phyloP scores from a whole-genome alignment of 2,113 vertebrate species.

The Aleadryas rufinucha region DNA sequence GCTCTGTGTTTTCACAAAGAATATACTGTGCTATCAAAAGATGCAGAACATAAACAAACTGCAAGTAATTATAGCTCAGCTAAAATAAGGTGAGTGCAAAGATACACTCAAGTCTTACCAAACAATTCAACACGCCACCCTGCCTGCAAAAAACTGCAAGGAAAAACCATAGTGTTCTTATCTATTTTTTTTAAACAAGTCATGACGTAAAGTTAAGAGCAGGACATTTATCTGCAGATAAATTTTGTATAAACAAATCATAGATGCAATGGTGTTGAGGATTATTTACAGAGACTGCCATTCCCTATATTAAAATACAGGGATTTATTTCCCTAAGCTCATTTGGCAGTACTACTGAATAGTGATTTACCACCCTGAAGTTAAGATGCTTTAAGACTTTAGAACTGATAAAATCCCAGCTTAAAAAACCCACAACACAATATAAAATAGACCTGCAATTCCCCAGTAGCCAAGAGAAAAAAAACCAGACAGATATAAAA shows the following conservation, averaged over 20 bases:
- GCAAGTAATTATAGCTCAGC: not conserved
- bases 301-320: not conserved
- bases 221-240: not conserved
- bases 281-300: constrained; percentile 5
- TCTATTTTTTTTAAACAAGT: not conserved
- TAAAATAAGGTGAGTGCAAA: not conserved
- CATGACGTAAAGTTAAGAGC: not conserved
- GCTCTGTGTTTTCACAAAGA: not conserved
- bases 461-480: not conserved
- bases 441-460: not conserved
- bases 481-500: not conserved
- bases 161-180: not conserved
- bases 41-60: not conserved
- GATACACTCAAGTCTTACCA: not conserved
- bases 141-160: not conserved
- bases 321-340: constrained; percentile 37
- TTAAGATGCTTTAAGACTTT: constrained; percentile 31
- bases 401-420: constrained; percentile 11
- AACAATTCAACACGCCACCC: not conserved
- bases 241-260: not conserved
- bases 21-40: not conserved
- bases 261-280: not conserved
- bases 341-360: constrained; percentile 6
- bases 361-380: not conserved
- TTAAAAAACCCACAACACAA: not conserved